These are phyloP conservation scores for Mus spicilegus DNA, from an alignment of 2,113 vertebrate species.

Conservation along the genomic window DNA sequence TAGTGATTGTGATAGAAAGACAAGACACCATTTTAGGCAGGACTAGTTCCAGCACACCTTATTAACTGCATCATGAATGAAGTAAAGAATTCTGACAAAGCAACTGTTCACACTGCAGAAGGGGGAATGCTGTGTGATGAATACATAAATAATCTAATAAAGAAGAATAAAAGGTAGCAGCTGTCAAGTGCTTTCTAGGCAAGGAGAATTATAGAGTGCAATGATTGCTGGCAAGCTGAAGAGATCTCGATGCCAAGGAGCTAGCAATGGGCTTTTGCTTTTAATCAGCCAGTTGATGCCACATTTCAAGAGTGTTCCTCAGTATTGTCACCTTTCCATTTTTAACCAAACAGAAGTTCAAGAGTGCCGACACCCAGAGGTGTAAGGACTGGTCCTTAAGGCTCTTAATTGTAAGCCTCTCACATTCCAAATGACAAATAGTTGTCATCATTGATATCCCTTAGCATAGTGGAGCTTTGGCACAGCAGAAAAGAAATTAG, in stretches of 20 bases:
- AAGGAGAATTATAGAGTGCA: not conserved
- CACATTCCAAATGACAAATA: slow-evolving; percentile 44
- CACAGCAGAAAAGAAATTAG: not conserved
- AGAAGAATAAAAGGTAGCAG: not conserved
- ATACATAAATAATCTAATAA: not conserved
- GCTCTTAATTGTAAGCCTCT: not conserved
- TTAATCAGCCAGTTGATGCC: slow-evolving; percentile 3
- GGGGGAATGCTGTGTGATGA: not conserved
- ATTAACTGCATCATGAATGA: not conserved
- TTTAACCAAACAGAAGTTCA: not conserved
- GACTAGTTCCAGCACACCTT: not conserved
- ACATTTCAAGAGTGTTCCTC: slow-evolving; percentile 45
- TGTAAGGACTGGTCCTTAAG: not conserved
- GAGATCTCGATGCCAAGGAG: not conserved
- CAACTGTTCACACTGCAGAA: not conserved
- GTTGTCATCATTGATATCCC: slow-evolving; percentile 5
- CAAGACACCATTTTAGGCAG: not conserved
- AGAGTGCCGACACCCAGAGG: not conserved
- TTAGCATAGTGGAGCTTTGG: not conserved
- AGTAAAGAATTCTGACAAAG: slow-evolving; percentile 13
- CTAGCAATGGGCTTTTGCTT: slow-evolving; percentile 28
- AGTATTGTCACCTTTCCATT: slow-evolving; percentile 4
- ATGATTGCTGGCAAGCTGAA: not conserved
- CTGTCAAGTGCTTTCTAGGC: slow-evolving; percentile 1
- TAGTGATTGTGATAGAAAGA: not conserved